Percentiles rank a stretch among this genome's conserved stretches.
These are phyloP conservation scores for Amphimedon queenslandica DNA, from an alignment of 37 sponge, comb jelly and placozoan species.

Conservation along the genomic window DNA sequence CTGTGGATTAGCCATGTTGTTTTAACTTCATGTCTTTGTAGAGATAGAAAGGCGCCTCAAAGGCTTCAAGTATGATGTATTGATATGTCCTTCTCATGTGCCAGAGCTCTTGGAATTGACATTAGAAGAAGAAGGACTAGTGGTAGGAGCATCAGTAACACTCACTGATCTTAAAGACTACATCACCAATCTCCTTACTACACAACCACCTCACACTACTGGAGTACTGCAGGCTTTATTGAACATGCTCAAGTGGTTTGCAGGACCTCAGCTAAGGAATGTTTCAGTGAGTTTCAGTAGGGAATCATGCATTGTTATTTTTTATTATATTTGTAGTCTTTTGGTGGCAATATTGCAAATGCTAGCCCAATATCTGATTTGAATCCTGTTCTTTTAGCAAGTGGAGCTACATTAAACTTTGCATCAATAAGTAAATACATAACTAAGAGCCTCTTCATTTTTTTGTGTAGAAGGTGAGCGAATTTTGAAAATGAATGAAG, in stretches of 20 bases:
- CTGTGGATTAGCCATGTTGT: background rate
- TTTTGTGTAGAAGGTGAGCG: constrained; percentile 20
- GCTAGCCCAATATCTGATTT: constrained; percentile 92
- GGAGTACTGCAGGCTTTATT: constrained; percentile 60
- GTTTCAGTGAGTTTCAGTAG: constrained; percentile 61
- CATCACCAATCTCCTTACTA: constrained; percentile 33
- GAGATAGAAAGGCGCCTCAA: constrained; percentile 78
- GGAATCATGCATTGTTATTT: background rate
- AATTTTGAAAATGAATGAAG: constrained; percentile 29
- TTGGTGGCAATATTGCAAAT: constrained; percentile 75
- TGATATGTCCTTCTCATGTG: constrained; percentile 52
- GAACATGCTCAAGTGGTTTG: constrained; percentile 89
- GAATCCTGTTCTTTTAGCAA: constrained; percentile 68
- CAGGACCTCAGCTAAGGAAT: constrained; percentile 85
- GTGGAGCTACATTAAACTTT: constrained; percentile 40
- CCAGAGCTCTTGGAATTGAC: constrained; percentile 62
- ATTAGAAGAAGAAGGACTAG: constrained; percentile 52
- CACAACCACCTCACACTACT: constrained; percentile 71
- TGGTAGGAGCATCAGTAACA: constrained; percentile 74
- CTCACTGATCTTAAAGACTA: constrained; percentile 36
- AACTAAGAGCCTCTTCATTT: background rate
- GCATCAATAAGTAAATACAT: constrained; percentile 43
- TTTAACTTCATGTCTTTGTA: constrained; percentile 5
- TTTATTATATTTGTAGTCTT: constrained; percentile 27
- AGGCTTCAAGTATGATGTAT: constrained; percentile 47